A percentile compares a stretch with the other conserved stretches of the same genome.
These are phyloP conservation scores for Gephyroberyx darwinii DNA, from an alignment of 2,797 vertebrate species.

Conservation along the genomic window DNA sequence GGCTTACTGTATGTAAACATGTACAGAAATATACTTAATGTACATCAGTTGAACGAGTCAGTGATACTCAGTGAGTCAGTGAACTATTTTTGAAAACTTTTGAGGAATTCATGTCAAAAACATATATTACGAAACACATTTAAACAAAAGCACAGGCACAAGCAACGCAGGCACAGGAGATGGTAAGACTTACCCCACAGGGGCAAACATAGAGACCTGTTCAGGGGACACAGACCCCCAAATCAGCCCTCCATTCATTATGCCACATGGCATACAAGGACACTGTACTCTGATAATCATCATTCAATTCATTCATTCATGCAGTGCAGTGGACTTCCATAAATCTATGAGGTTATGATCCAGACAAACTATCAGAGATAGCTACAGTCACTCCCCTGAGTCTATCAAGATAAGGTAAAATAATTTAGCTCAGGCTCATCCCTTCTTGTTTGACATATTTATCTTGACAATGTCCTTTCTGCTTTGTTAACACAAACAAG, in stretches of 20 bases:
- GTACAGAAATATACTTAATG: conserved; percentile 23
- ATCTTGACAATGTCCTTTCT: conserved; percentile 46
- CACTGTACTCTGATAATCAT: conserved; percentile 22
- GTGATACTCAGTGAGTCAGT: too few relatives aligned
- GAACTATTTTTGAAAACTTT: neutral
- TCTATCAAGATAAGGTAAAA: conserved; percentile 13
- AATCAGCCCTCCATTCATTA: conserved; percentile 51
- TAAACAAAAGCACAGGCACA: conserved; percentile 70
- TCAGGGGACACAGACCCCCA: conserved; percentile 55
- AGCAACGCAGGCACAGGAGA: conserved; percentile 72
- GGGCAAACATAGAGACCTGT: conserved; percentile 62
- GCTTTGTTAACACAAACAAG: conserved; percentile 36
- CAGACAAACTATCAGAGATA: conserved; percentile 18
- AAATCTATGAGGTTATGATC: conserved; percentile 1
- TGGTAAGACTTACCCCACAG: conserved; percentile 70
- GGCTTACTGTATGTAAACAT: conserved; percentile 68
- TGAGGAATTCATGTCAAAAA: conserved; percentile 8
- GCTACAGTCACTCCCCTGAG: conserved; percentile 15
- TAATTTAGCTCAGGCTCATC: conserved; percentile 15
- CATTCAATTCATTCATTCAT: conserved; percentile 62
- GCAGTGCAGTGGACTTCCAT: conserved; percentile 18
- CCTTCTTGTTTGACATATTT: conserved; percentile 39
- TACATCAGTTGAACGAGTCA: neutral
- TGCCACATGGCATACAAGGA: conserved; percentile 45
- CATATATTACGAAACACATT: conserved; percentile 48